Base-by-base conservation (phyloP, 2,113 vertebrate genomes). In the Entelurus aequoreus region DNA sequence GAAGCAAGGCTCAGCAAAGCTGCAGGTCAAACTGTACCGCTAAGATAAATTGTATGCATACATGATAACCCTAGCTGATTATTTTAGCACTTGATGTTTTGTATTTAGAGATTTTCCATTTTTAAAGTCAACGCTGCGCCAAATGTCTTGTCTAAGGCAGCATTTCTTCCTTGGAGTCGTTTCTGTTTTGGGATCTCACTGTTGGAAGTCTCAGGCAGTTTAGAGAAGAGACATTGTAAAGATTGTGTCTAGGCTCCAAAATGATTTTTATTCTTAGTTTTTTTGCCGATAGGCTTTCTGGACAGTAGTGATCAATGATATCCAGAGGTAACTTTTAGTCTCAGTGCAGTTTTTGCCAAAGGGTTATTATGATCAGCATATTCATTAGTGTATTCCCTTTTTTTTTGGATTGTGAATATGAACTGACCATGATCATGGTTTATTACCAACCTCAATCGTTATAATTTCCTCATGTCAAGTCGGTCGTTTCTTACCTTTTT, bases 81-180 rank as follows among this genome's bases (percentile, higher is more conserved):
- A 75, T 85, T 48, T 87, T 88, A 86, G 87, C 84, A 87, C 74
- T 87, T 82, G 84, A 66, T 85, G 76, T 80, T 81, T 83, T 84
- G 72, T 86, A 78, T 85, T 64, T 87, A 82, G 81, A 78, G 73
- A 62, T 42, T 55, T 62, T 59, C 16, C 54, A 67, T 54, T 59
- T 65, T 14, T 42, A 42, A 28, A 47, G 9, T 68, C 53, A 37
- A 11, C 37, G 71, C 77, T 82, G 63, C 69, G 0, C 67, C 72
- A 72, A 67, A 75, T 69, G 61, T 28, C 28, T 28, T 28, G 28
- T 79, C 60, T 63, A 68, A 65, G 65, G 65, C 83, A 80, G 73
- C 69, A 50, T 66, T 58, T 76, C 67, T 44, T 40, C 16, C 11
- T 72, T 76, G 68, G 68, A 68, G 69, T 53, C n/a, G 4, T 53